Evolutionary conservation across 2,888 invertebrate genomes (phyloP), one percentile per base, ranked within the genome.

Genomic region (Onthophagus sagittarius): DNA sequence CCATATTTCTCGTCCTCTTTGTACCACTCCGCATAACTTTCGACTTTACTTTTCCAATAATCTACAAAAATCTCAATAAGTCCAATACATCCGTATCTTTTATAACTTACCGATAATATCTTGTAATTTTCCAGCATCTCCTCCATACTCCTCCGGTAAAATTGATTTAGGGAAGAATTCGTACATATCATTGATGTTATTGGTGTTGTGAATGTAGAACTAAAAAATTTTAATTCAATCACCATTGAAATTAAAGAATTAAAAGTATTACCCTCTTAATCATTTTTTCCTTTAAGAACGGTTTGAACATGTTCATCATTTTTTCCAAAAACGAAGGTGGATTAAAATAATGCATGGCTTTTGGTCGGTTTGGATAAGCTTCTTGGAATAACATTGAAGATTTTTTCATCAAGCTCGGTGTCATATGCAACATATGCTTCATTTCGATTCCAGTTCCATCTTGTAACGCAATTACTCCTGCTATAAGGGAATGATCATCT

Each of bases 91-190:
- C 72, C 9, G 70, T 13, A 69, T 63, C 69, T 15, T 71, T 31
- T 23, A 23, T 63, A 23, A 80, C 83, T 79, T 80, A 89, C 89
- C 87, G 72, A 85, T 86, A 64, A 90, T 79, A 76, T 88, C 86
- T 76, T 86, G 83, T 53, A 89, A 82, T 15, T 88, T 84, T 0
- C 89, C 89, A 39, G 87, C 89, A 7, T 86, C 86, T 0, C 92
- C 92, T 9, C 92, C 92, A 79, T 92, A 92, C 80, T 92, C 92
- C 6, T 82, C 82, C 0, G 92, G 92, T 67, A 92, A 83, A 65
- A 89, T 84, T 1, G 88, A 86, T 77, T 88, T 87, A 0, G 91
- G 89, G 14, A 92, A 85, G 69, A 86, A 79, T 78, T 90, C 85
- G 78, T 89, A 88, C 71, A 92, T 84, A 15, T 87, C 87, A 0